Evolutionary conservation across 2,888 invertebrate genomes (phyloP), one percentile per base, ranked within the genome.

Genomic region (Tetrapedia diversipes): DNA sequence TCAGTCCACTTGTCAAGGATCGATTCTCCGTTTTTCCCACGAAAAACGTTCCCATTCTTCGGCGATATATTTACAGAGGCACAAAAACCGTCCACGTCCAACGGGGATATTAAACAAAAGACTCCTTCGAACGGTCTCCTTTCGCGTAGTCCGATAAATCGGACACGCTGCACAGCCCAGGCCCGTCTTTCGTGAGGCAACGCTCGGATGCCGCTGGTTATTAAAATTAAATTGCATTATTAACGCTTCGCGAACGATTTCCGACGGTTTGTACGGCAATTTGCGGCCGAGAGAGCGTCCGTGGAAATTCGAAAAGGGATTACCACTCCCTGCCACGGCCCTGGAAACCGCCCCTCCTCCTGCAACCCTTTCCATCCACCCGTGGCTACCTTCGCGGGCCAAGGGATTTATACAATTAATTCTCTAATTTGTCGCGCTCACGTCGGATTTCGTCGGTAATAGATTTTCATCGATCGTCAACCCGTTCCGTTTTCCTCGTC

Each of bases 221-320:
- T 87, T 88, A 89, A 89, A 88, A 89, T 88, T 87, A 86, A 89
- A 89, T 89, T 88, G 87, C 87, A 86, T 88, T 88, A 89, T 87
- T 87, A 87, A 89, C 87, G 88, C 89, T 87, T 82, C 83, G 82
- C 76, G 82, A 86, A 81, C 85, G 86, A 88, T 87, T 89, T 86
- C 81, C 84, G 76, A 80, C 77, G 85, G 85, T 86, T 87, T 87
- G 87, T 82, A 81, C 81, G 84, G 86, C 87, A 87, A 88, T 89
- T 89, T 86, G 84, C 80, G 84, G 83, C 68, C 77, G 70, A 81
- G 81, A 81, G 81, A 80, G 78, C 85, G 80, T 81, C 80, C 79
- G 73, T 81, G 82, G 81, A 86, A 88, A 89, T 88, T 88, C 85
- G 87, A 89, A 89, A 87, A 89, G 86, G 86, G 88, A 89, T 89